These are phyloP conservation scores for Microtus obscurus DNA, from an alignment of 2,797 vertebrate species.

Conservation along the genomic window DNA sequence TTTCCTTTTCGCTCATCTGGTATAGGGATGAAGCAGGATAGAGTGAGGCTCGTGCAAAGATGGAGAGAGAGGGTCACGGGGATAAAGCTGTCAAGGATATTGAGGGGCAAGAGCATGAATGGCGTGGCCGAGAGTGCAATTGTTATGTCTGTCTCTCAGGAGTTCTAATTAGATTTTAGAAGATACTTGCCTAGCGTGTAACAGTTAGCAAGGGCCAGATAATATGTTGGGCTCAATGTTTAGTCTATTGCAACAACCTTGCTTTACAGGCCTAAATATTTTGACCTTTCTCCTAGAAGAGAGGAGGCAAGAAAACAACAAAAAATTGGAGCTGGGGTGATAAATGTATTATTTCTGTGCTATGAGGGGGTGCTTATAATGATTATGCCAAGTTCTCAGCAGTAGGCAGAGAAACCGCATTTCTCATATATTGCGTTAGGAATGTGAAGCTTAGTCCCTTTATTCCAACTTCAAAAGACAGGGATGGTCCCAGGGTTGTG, in stretches of 20 bases:
- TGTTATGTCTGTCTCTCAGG: neutral
- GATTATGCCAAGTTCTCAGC: neutral
- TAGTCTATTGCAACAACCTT: neutral
- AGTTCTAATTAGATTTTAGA: neutral
- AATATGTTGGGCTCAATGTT: neutral
- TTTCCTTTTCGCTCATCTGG: neutral
- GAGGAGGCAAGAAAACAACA: neutral
- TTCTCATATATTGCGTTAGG: neutral
- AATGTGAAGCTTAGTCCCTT: neutral
- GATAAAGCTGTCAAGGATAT: neutral
- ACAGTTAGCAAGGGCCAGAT: neutral
- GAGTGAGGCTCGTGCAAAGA: neutral
- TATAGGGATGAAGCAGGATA: neutral
- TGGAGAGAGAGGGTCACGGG: neutral
- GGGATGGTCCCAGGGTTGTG: neutral
- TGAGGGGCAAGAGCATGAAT: neutral
- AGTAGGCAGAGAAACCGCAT: neutral
- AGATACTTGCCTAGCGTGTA: neutral
- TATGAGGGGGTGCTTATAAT: neutral
- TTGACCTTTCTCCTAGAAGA: neutral
- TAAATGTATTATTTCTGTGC: neutral
- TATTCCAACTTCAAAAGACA: neutral
- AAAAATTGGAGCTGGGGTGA: neutral
- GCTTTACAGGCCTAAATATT: neutral
- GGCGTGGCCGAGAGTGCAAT: neutral